phyloP scores from a whole-genome alignment of 2,888 invertebrate species.

The Tetrapedia diversipes region DNA sequence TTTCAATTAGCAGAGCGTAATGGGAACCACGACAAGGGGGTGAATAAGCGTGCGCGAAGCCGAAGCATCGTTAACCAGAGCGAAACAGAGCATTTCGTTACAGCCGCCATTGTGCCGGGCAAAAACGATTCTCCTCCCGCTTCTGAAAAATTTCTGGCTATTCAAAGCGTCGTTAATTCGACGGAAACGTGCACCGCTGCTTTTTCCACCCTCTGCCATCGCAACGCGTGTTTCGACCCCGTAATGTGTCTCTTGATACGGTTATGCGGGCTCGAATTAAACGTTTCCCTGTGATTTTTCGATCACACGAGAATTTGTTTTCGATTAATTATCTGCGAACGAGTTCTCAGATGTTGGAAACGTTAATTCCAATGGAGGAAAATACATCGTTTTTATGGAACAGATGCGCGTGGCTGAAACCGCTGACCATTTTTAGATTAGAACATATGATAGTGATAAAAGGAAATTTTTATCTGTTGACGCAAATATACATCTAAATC shows the following conservation, averaged over 20 bases:
- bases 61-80: slow-evolving; percentile 7
- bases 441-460: no score
- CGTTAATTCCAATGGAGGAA: no score
- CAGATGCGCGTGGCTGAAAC: no score
- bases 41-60: neutral
- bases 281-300: neutral
- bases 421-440: no score
- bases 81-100: neutral
- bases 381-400: no score
- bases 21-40: neutral
- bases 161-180: slow-evolving; percentile 3
- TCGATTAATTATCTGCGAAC: no score
- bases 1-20: slow-evolving; percentile 17
- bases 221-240: no score
- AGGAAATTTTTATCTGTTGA: no score
- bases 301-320: no score
- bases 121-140: neutral
- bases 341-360: no score
- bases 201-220: no score
- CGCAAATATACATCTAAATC: no score
- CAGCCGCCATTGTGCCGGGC: neutral
- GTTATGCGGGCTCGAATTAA: neutral
- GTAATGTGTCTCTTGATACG: neutral
- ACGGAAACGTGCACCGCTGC: neutral
- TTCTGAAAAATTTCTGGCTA: neutral